Evolutionary conservation across 2,797 vertebrate species (phyloP), one percentile per base, ranked within the genome.

Genomic region (Crypturellus tataupa): DNA sequence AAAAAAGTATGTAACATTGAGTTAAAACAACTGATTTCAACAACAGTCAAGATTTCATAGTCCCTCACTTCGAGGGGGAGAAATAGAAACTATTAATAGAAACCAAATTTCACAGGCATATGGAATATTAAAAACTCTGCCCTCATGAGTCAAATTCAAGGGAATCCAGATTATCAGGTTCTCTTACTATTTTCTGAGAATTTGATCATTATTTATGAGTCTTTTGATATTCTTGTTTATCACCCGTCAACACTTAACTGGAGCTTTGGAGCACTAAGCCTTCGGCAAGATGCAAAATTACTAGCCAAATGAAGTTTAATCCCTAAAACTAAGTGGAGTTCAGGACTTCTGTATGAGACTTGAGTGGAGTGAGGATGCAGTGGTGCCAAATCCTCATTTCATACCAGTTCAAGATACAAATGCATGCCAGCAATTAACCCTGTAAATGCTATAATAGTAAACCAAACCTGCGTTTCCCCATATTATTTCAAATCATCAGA

Each of bases 1-100:
- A 95, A 96, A 95, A 92, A 85, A 90, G 89, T 89, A 76, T 85
- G 64, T 93, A 91, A 91, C 65, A 72, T 91, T 55, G 53, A 94
- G 72, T 75, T 85, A 92, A 94, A 76, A 76, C 49, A 87, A n/a
- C 49, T 49, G n/a, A 20, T 72, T 89, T 84, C 85, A 85, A 80
- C 35, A 78, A 25, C 62, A 85, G 87, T 87, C 95, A 94, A 46
- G 80, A 76, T 91, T 76, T 75, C 1, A 10, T 49, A 33, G 56
- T 69, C 33, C 24, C 56, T 73, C 60, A 77, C 49, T 70, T 33
- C 20, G 56, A 87, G 60, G 55, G 53, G 79, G 77, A 90, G 79
- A 35, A 64, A 33, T 31, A 18, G 49, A 94, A 65, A 80, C n/a
- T 59, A 47, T 80, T 60, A 87, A 80, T 15, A 72, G 84, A 80